phyloP scores from a whole-genome alignment of 2,888 invertebrate species.

The Cryptophagus acutangulus region DNA sequence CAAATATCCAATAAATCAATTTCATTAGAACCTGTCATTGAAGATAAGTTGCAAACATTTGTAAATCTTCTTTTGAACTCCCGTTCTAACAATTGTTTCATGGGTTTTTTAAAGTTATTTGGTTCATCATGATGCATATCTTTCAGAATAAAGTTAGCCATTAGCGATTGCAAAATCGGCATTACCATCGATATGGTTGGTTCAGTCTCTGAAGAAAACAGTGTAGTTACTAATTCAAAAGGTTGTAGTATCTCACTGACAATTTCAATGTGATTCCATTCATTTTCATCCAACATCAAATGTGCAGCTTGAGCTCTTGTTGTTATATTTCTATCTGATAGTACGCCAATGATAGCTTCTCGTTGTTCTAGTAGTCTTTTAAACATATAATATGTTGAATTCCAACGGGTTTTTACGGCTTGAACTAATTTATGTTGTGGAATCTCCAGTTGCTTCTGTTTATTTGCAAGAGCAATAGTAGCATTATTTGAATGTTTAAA shows the following conservation, averaged over 20 bases:
- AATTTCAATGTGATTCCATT: conserved; percentile 16
- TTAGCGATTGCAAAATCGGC: conserved; percentile 12
- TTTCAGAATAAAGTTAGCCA: too few species aligned
- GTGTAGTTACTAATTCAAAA: conserved; percentile 15
- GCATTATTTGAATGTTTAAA: conserved; percentile 24
- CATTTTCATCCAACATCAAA: conserved; percentile 12
- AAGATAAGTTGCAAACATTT: neutral
- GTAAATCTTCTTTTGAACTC: neutral
- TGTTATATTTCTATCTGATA: conserved; percentile 14
- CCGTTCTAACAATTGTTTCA: neutral
- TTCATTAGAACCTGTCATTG: neutral
- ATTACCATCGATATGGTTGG: conserved; percentile 16
- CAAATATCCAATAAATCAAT: conserved; percentile 1
- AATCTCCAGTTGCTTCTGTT: conserved; percentile 15
- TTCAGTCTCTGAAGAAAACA: conserved; percentile 15
- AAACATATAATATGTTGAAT: conserved; percentile 19
- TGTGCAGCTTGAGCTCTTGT: conserved; percentile 7
- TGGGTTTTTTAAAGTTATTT: conserved; percentile 4
- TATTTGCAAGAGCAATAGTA: conserved; percentile 15
- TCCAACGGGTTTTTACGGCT: conserved; percentile 32
- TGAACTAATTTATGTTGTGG: conserved; percentile 22
- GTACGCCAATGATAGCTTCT: conserved; percentile 17
- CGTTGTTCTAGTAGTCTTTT: conserved; percentile 24
- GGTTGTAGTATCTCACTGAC: conserved; percentile 15
- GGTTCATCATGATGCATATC: too few species aligned